Evolutionary conservation across 2,888 invertebrate species (phyloP).

Genomic region (Hermodice carunculata): DNA sequence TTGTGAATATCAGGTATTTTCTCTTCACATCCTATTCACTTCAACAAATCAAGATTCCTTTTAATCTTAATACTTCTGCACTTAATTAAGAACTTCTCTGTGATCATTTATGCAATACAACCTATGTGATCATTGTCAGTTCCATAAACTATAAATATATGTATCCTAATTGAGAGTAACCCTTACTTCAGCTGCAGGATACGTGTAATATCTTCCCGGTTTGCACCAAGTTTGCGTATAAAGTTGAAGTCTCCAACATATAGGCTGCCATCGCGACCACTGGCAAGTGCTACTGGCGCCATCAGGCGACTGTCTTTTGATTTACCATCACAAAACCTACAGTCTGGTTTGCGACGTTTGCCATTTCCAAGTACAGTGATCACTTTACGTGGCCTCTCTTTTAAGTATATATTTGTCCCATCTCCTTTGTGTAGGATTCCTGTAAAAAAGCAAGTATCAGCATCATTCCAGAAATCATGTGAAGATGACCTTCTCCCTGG

Average conservation of each 20-base stretch:
- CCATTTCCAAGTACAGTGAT: slow-evolving; percentile 84
- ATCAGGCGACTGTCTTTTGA: slow-evolving; percentile 77
- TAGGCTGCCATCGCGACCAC: slow-evolving; percentile 95
- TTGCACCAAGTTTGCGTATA: slow-evolving; percentile 64
- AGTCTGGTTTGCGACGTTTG: slow-evolving; percentile 82
- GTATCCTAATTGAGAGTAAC: neutral
- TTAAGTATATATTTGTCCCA: slow-evolving; percentile 93
- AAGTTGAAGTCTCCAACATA: slow-evolving; percentile 98
- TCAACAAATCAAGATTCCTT: too few relatives aligned
- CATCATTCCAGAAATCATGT: too few relatives aligned
- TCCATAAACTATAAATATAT: too few relatives aligned
- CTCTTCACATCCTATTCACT: too few relatives aligned
- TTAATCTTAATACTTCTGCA: too few relatives aligned
- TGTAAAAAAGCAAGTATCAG: slow-evolving; percentile 69
- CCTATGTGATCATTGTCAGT: too few relatives aligned
- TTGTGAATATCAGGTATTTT: too few relatives aligned
- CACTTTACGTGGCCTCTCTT: slow-evolving; percentile 88
- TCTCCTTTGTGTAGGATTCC: slow-evolving; percentile 97
- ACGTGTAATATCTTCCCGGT: slow-evolving; percentile 75
- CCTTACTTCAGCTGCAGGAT: slow-evolving; percentile 64
- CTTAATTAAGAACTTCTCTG: too few relatives aligned
- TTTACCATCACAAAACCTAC: slow-evolving; percentile 81
- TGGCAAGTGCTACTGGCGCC: slow-evolving; percentile 93
- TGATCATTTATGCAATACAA: too few relatives aligned
- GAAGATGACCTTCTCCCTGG: too few relatives aligned